Conservation (phyloP, 2,888 invertebrate genomes). For the Drosophila longiperda region DNA sequence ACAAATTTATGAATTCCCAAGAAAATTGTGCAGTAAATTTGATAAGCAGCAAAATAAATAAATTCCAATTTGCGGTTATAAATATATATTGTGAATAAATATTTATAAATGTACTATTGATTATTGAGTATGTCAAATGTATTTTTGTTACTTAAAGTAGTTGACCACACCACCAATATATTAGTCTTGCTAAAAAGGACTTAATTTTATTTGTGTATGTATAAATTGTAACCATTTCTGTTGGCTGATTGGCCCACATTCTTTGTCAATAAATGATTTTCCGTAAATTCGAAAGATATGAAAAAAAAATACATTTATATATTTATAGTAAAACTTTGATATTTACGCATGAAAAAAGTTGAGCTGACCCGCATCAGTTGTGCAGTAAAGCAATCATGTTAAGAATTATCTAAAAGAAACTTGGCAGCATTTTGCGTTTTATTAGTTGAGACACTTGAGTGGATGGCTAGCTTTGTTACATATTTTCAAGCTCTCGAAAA, state of each 20-base stretch:
- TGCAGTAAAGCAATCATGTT: conserved; percentile 8
- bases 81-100: not conserved
- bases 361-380: conserved; percentile 1
- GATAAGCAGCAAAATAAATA: conserved; percentile 18
- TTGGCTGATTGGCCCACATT: conserved; percentile 11
- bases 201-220: conserved; percentile 14
- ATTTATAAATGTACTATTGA: not conserved
- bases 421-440: conserved; percentile 31
- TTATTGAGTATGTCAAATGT: conserved; percentile 13
- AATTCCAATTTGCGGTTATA: conserved; percentile 29
- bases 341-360: not conserved
- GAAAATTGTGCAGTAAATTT: not conserved
- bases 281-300: not conserved
- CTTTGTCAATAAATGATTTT: not conserved
- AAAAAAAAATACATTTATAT: not conserved
- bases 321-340: not conserved
- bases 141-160: not conserved
- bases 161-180: conserved; percentile 30
- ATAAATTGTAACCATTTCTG: not conserved
- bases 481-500: conserved; percentile 48
- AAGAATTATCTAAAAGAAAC: not conserved
- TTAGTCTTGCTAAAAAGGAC: conserved; percentile 18
- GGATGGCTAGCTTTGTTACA: conserved; percentile 46
- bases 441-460: conserved; percentile 64
- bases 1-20: not conserved